Evolutionary conservation across 2,888 invertebrate species (phyloP), one percentile per base, ranked within the genome.

Genomic region (Merodon equestris): DNA sequence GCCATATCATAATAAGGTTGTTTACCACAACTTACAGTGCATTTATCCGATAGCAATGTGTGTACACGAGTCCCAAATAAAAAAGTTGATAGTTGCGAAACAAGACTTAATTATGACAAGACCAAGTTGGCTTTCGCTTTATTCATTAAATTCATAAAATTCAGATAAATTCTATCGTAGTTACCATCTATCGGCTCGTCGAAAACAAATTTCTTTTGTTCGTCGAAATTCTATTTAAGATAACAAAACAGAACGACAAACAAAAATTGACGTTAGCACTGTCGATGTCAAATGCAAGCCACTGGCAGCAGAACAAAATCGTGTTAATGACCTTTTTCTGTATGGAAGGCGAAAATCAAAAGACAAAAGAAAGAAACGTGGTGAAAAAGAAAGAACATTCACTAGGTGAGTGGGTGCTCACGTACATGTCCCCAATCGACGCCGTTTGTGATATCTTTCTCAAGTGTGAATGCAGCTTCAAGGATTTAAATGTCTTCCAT

Each of bases 321-420:
- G 48, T 61, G 70, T 70, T 54, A 70, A 70, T 70, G 70, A 70
- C 54, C 70, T 70, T 61, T 60, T 36, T 27, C 18, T 47, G 18
- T 9, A 27, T 17, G 17, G 40, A 44, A 61, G 17, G 40, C 42
- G 45, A 40, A 54, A 56, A 60, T 38, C n/a, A 68, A 68, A 19
- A 19, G 14, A 47, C 42, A 1, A 53, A 47, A 15, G 38, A 64
- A 64, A 47, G 18, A 64, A 64, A 47, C 17, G 47, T 53, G 47
- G 27, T 15, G n/a, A 14, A 47, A 40, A 40, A 48, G 13, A 66
- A 44, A 36, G 27, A 47, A 13, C 56, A 47, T 60, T 60, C 48
- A 56, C 48, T 66, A 40, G 66, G 66, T 56, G 56, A 61, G 61
- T 61, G 50, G 70, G 54, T 54, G 61, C 53, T n/a, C 48, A 48